Evolutionary conservation across 2,113 vertebrate species (phyloP).

Genomic region (Tenebrosternarchus preto): DNA sequence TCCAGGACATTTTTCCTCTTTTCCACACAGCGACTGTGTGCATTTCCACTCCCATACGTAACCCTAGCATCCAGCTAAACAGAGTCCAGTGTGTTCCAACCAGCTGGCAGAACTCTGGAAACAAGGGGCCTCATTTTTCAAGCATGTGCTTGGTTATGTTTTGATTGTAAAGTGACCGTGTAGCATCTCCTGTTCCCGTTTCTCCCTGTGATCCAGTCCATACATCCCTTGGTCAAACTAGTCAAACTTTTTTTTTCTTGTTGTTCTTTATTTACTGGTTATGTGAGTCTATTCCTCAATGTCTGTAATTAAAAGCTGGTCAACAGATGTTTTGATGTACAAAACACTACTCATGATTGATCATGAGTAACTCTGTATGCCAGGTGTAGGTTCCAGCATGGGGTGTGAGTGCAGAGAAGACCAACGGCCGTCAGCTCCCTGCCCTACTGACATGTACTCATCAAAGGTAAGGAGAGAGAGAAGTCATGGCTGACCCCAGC

Average conservation of each 20-base stretch:
- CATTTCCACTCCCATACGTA: slow-evolving; percentile 35
- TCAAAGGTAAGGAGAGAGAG: too few relatives aligned
- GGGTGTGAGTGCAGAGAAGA: too few relatives aligned
- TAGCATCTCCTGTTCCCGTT: not conserved
- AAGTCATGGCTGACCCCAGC: too few relatives aligned
- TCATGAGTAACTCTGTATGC: too few relatives aligned
- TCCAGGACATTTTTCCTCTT: slow-evolving; percentile 33
- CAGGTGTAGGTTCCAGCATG: too few relatives aligned
- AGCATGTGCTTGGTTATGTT: not conserved
- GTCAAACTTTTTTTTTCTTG: too few relatives aligned
- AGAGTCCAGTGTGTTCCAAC: slow-evolving; percentile 37
- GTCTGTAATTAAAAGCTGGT: not conserved
- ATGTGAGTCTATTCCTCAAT: not conserved
- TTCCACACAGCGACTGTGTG: too few relatives aligned
- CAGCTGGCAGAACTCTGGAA: slow-evolving; percentile 34
- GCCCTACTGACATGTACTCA: too few relatives aligned
- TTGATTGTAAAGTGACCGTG: not conserved
- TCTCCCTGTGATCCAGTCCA: not conserved
- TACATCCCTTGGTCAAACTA: not conserved
- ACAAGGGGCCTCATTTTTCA: slow-evolving; percentile 6
- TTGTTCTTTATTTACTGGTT: not conserved
- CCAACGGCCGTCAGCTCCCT: too few relatives aligned
- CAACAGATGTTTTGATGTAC: not conserved
- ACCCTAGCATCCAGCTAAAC: slow-evolving; percentile 11
- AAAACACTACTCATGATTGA: too few relatives aligned